Conservation (phyloP, 2,888 invertebrate species). For the Ischnura elegans region DNA sequence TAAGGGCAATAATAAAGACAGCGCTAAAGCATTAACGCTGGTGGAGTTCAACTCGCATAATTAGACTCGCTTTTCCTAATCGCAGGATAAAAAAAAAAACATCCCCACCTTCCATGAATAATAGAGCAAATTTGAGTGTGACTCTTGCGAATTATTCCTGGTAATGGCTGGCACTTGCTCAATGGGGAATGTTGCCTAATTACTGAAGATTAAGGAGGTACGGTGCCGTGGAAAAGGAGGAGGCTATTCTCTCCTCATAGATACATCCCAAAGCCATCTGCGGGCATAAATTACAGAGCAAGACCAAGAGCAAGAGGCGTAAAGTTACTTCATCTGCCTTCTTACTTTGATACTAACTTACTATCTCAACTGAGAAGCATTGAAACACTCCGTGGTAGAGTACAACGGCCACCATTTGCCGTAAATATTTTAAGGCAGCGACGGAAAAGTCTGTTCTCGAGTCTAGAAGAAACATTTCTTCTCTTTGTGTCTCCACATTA, state of each 20-base stretch:
- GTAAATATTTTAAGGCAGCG: constrained; percentile 12
- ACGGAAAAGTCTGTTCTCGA: neutral
- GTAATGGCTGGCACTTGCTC: constrained; percentile 40
- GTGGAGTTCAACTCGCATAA: neutral
- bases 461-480: neutral
- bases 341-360: constrained; percentile 15
- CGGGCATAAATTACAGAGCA: constrained; percentile 49
- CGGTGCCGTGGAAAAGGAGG: neutral
- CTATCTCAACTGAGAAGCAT: neutral
- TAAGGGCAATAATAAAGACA: neutral
- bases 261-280: neutral
- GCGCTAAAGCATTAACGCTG: neutral
- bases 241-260: neutral
- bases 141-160: constrained; percentile 3
- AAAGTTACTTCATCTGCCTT: constrained; percentile 16
- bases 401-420: constrained; percentile 6
- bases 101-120: neutral
- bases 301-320: neutral
- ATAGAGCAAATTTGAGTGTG: neutral
- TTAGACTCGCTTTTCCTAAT: neutral
- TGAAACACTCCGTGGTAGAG: neutral
- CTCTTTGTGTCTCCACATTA: neutral
- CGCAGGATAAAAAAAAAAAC: neutral
- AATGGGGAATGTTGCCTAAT: constrained; percentile 40
- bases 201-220: constrained; percentile 14